Evolutionary conservation across 2,797 vertebrate species (phyloP).

Genomic region (Nannoperca australis): DNA sequence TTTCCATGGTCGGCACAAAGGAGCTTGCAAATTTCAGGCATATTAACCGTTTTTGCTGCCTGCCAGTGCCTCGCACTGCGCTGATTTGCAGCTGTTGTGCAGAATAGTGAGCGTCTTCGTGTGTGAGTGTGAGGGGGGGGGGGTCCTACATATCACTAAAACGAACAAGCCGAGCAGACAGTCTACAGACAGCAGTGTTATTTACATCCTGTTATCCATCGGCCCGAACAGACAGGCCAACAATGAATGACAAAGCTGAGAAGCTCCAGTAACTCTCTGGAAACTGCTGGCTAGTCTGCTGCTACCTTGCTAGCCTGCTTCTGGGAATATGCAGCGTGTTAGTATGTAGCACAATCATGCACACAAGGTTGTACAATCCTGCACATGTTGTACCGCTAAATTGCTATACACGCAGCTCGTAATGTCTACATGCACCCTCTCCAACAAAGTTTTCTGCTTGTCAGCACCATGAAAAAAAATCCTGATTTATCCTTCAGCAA

Average conservation of each 20-base stretch:
- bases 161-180: slow-evolving; percentile 61
- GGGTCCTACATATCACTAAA: slow-evolving; percentile 64
- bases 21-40: slow-evolving; percentile 50
- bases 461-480: slow-evolving; percentile 70
- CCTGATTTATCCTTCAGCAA: slow-evolving; percentile 74
- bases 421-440: slow-evolving; percentile 45
- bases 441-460: slow-evolving; percentile 73
- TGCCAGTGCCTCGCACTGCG: slow-evolving; percentile 26
- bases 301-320: slow-evolving; percentile 18
- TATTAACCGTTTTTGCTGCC: slow-evolving; percentile 38
- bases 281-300: slow-evolving; percentile 35
- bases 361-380: slow-evolving; percentile 29
- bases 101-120: slow-evolving; percentile 21
- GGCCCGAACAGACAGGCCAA: slow-evolving; percentile 60
- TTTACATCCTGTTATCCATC: slow-evolving; percentile 70
- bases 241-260: slow-evolving; percentile 67
- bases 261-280: slow-evolving; percentile 44
- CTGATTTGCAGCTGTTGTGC: slow-evolving; percentile 54
- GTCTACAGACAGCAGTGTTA: slow-evolving; percentile 65
- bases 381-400: slow-evolving; percentile 42
- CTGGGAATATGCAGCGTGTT: slow-evolving; percentile 36
- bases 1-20: slow-evolving; percentile 48
- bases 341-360: slow-evolving; percentile 13
- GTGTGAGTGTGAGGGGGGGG: slow-evolving; percentile 28
- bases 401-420: slow-evolving; percentile 26